Percentiles rank a stretch among this genome's conserved stretches.
phyloP scores from a whole-genome alignment of 2,888 invertebrate species.

The Dolichopus griseipennis region DNA sequence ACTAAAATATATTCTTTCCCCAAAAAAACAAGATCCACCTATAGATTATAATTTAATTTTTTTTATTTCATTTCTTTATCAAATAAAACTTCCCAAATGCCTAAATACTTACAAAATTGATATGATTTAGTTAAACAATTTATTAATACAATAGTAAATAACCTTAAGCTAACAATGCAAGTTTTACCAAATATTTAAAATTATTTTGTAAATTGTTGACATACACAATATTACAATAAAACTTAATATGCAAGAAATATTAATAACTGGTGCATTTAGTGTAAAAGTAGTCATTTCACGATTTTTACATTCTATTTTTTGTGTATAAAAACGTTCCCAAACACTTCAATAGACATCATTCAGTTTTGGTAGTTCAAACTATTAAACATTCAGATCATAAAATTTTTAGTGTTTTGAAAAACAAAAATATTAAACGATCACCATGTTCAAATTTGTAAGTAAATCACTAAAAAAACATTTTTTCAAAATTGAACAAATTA shows the following conservation, averaged over 20 bases:
- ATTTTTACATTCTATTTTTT: background rate
- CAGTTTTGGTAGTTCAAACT: background rate
- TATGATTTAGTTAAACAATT: too few relatives aligned
- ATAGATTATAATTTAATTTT: too few relatives aligned
- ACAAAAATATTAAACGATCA: too few relatives aligned
- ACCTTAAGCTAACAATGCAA: background rate
- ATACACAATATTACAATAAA: background rate
- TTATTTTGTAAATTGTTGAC: background rate
- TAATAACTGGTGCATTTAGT: background rate
- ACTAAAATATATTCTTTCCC: too few relatives aligned
- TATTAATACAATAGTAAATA: background rate
- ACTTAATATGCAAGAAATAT: background rate
- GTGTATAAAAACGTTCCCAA: background rate
- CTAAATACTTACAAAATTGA: too few relatives aligned
- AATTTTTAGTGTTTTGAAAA: constrained; percentile 8
- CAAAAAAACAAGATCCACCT: too few relatives aligned
- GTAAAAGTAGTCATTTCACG: background rate
- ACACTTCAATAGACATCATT: background rate
- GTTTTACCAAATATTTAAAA: background rate
- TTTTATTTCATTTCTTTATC: too few relatives aligned
- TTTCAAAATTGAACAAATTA: background rate
- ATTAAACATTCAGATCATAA: background rate
- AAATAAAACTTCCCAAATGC: too few relatives aligned
- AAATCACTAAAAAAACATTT: background rate
- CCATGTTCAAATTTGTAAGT: constrained; percentile 19